Percentiles rank a stretch among this genome's conserved stretches.
These are phyloP conservation scores for Dreissena polymorpha DNA, from an alignment of 1,140 invertebrate genomes.

Conservation along the genomic window DNA sequence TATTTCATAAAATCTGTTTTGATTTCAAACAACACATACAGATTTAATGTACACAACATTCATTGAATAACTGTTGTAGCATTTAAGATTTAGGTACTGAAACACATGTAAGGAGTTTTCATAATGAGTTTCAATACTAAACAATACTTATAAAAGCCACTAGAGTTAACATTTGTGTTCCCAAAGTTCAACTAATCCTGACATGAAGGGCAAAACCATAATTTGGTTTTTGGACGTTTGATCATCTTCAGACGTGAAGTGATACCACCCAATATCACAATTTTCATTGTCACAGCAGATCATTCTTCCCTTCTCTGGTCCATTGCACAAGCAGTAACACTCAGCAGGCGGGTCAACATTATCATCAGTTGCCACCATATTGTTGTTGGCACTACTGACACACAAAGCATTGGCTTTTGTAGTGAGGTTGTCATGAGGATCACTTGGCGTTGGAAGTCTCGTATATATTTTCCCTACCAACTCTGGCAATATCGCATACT, in stretches of 20 bases:
- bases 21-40: no score
- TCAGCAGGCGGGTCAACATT: neutral
- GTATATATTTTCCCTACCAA: neutral
- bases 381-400: neutral
- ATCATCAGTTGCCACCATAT: neutral
- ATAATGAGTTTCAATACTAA: no score
- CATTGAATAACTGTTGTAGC: no score
- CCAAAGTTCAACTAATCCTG: no score
- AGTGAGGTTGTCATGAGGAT: neutral
- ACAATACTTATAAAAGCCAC: no score
- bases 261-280: conserved; percentile 44
- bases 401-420: neutral
- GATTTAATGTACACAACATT: no score
- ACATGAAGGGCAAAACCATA: conserved; percentile 44
- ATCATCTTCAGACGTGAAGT: conserved; percentile 39
- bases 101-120: no score
- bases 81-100: no score
- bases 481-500: neutral
- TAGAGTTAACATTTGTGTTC: no score
- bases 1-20: no score
- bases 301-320: no score
- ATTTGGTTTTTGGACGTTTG: neutral
- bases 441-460: neutral
- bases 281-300: conserved; percentile 47
- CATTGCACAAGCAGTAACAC: no score